phyloP scores from a whole-genome alignment of 2,888 invertebrate genomes.

The Brachypalpus laphriformis region DNA sequence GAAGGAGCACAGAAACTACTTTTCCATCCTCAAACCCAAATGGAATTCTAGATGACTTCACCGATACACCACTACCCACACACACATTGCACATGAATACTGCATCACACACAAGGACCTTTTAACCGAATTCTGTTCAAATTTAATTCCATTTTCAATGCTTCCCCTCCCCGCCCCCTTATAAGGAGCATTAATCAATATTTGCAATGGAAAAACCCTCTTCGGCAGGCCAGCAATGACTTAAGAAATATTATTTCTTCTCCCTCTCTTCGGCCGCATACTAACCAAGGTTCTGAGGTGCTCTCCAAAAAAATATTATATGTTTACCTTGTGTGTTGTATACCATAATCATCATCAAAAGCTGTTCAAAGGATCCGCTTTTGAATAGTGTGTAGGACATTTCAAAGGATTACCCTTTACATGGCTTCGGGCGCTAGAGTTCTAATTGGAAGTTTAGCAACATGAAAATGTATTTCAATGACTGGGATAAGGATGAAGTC shows the following conservation, averaged over 20 bases:
- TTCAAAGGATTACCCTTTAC: constrained; percentile 33
- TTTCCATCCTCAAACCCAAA: background rate
- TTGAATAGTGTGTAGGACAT: constrained; percentile 11
- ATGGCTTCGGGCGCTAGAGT: background rate
- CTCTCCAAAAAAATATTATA: background rate
- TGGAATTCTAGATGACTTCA: background rate
- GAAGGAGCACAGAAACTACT: constrained; percentile 2
- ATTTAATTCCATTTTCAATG: constrained; percentile 32
- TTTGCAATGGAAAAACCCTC: constrained; percentile 22
- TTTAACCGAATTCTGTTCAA: constrained; percentile 16
- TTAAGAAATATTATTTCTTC: background rate
- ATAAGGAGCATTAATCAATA: constrained; percentile 33
- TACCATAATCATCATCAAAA: constrained; percentile 29
- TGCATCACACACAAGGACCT: background rate
- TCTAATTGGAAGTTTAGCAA: constrained; percentile 33
- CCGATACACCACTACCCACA: background rate
- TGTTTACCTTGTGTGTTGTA: background rate
- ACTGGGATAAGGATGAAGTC: background rate
- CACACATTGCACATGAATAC: background rate
- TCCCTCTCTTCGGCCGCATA: no score
- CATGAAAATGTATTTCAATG: background rate
- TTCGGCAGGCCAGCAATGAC: background rate
- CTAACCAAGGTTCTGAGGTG: background rate
- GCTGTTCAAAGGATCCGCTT: constrained; percentile 34
- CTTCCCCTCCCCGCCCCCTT: background rate